Evolutionary conservation across 2,888 invertebrate species (phyloP).

Genomic region (Chrysina gloriosa): DNA sequence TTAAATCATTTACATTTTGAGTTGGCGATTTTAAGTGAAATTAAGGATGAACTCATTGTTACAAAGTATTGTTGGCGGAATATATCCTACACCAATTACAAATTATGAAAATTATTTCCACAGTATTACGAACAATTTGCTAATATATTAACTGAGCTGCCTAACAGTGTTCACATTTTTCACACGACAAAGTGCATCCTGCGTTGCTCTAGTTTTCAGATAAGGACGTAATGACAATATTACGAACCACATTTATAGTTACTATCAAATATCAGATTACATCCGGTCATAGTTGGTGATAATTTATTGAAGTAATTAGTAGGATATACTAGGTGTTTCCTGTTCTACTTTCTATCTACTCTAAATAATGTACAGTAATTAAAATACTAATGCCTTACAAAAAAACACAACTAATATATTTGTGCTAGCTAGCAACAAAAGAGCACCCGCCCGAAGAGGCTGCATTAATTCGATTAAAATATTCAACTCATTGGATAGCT

Average conservation of each 20-base stretch:
- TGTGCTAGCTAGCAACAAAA: too few species aligned
- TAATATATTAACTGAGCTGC: slow-evolving; percentile 23
- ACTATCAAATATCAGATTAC: slow-evolving; percentile 27
- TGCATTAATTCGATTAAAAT: too few species aligned
- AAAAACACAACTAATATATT: not conserved
- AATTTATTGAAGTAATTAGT: slow-evolving; percentile 24
- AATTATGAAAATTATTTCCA: slow-evolving; percentile 36
- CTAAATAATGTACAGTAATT: slow-evolving; percentile 20
- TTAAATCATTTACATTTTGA: slow-evolving; percentile 39
- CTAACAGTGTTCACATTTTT: slow-evolving; percentile 5
- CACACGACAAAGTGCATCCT: slow-evolving; percentile 20
- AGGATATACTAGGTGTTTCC: slow-evolving; percentile 30
- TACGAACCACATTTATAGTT: not conserved
- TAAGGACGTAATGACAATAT: slow-evolving; percentile 2
- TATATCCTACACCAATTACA: slow-evolving; percentile 32
- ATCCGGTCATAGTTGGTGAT: slow-evolving; percentile 34
- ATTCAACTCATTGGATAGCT: too few species aligned
- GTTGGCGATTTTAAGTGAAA: slow-evolving; percentile 41
- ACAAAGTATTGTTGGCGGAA: slow-evolving; percentile 37
- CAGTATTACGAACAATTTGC: slow-evolving; percentile 26
- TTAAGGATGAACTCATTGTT: slow-evolving; percentile 39
- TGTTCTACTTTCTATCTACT: slow-evolving; percentile 18
- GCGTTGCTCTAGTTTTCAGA: slow-evolving; percentile 6
- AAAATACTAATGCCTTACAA: not conserved
- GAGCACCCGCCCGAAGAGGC: too few species aligned